A percentile compares a stretch with the other conserved stretches of the same genome.
phyloP scores from a whole-genome alignment of 2,113 vertebrate genomes.

The Pseudopodoces humilis region DNA sequence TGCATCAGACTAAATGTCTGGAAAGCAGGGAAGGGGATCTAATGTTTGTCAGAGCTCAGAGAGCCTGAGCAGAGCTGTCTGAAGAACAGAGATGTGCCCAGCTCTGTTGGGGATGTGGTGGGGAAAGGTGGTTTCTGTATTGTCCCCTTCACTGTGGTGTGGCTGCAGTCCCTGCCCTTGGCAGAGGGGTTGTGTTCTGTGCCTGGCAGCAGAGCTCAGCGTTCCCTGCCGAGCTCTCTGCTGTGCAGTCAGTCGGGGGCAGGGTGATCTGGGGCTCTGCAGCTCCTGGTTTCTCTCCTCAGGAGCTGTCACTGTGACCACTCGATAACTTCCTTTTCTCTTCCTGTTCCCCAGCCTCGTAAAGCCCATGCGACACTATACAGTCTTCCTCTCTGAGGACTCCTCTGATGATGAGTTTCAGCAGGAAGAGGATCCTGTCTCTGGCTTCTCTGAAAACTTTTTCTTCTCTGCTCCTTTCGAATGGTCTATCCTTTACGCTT shows the following conservation, averaged over 20 bases:
- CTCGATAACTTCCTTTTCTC: slow-evolving; percentile 62
- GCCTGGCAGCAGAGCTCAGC: neutral
- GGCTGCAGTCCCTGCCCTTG: accelerated
- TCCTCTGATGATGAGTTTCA: slow-evolving; percentile 94
- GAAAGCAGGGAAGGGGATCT: neutral
- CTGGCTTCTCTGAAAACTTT: slow-evolving; percentile 93
- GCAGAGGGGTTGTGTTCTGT: neutral
- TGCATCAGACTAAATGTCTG: neutral
- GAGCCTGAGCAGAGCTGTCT: neutral
- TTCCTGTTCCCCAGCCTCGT: slow-evolving; percentile 81
- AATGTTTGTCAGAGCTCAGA: neutral
- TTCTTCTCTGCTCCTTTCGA: slow-evolving; percentile 95
- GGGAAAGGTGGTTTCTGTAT: neutral
- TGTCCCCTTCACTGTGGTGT: neutral
- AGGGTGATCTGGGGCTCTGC: neutral
- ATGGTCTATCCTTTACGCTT: slow-evolving; percentile 87
- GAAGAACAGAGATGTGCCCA: neutral
- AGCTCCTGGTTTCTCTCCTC: neutral
- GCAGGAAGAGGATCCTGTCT: slow-evolving; percentile 84
- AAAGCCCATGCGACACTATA: slow-evolving; percentile 94
- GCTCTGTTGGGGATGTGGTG: neutral
- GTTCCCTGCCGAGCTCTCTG: neutral
- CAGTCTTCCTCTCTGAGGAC: slow-evolving; percentile 97
- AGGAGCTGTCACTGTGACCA: neutral
- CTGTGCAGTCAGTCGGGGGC: neutral